Conservation (phyloP, 1,140 invertebrate species). For the Potamilus streckersoni region DNA sequence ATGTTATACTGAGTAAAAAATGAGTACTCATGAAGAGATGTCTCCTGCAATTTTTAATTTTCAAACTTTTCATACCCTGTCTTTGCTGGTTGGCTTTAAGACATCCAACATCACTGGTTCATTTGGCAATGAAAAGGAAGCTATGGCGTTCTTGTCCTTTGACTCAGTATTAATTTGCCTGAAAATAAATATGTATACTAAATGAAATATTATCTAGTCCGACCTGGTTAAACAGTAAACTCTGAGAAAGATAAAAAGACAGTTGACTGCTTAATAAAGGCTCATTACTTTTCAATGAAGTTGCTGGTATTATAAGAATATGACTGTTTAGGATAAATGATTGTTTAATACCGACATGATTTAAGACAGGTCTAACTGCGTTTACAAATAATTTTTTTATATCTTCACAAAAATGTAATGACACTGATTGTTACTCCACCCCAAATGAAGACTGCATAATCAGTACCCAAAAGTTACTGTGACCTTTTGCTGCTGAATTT, state of each 20-base stretch:
- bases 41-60: background rate
- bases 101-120: conserved; percentile 73
- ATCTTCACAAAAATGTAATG: background rate
- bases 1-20: background rate
- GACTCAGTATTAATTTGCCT: conserved; percentile 51
- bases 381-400: background rate
- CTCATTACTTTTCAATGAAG: background rate
- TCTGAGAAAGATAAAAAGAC: background rate
- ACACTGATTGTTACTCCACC: background rate
- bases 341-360: too few species aligned
- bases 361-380: too few species aligned
- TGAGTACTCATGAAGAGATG: background rate
- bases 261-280: background rate
- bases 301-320: background rate
- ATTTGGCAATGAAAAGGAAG: conserved; percentile 76
- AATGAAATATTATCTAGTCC: background rate
- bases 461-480: too few species aligned
- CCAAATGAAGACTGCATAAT: too few species aligned
- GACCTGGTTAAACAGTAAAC: background rate
- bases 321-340: too few species aligned
- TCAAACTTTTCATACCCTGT: conserved; percentile 28
- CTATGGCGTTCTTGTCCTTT: conserved; percentile 58
- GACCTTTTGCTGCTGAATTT: too few species aligned
- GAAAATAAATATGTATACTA: conserved; percentile 13
- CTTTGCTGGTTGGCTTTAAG: conserved; percentile 45